A percentile compares a stretch with the other conserved stretches of the same genome.
Evolutionary conservation across 2,888 invertebrate genomes (phyloP).

Genomic region (Drosophila paramelanica): DNA sequence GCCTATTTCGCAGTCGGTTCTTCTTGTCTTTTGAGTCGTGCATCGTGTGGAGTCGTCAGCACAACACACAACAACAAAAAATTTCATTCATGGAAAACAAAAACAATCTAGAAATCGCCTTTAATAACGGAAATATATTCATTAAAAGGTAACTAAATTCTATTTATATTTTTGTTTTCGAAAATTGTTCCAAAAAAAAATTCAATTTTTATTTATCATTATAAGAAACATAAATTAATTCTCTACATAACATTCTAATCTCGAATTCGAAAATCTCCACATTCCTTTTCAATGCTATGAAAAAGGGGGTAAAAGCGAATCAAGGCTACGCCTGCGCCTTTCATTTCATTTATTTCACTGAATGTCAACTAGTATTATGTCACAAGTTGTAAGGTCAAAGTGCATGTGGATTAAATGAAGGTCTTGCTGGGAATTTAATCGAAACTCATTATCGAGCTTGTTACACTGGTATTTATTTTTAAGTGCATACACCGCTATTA

Average conservation of each 20-base stretch:
- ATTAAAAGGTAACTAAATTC: conserved; percentile 82
- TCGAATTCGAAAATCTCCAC: conserved; percentile 5
- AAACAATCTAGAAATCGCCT: conserved; percentile 85
- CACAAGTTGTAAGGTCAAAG: conserved; percentile 35
- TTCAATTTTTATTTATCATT: conserved; percentile 15
- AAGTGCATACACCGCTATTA: not conserved
- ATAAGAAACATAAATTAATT: conserved; percentile 2
- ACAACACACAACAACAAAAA: conserved; percentile 48
- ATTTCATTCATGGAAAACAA: conserved; percentile 84
- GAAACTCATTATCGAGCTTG: not conserved
- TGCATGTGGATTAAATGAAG: conserved; percentile 19
- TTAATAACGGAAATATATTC: conserved; percentile 85
- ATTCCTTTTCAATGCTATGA: not conserved
- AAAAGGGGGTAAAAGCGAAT: conserved; percentile 5
- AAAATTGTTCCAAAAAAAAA: not conserved
- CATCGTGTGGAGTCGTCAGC: conserved; percentile 25
- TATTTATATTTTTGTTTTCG: conserved; percentile 6
- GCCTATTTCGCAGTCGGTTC: conserved; percentile 59
- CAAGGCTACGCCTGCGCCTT: conserved; percentile 60
- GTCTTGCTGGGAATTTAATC: conserved; percentile 14
- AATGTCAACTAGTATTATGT: conserved; percentile 45
- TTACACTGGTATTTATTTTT: conserved; percentile 30
- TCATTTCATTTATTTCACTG: conserved; percentile 30
- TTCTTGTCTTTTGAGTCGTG: conserved; percentile 19
- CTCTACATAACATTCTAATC: conserved; percentile 17